phyloP scores from a whole-genome alignment of 1,140 invertebrate species.

The Drosophila elegans region DNA sequence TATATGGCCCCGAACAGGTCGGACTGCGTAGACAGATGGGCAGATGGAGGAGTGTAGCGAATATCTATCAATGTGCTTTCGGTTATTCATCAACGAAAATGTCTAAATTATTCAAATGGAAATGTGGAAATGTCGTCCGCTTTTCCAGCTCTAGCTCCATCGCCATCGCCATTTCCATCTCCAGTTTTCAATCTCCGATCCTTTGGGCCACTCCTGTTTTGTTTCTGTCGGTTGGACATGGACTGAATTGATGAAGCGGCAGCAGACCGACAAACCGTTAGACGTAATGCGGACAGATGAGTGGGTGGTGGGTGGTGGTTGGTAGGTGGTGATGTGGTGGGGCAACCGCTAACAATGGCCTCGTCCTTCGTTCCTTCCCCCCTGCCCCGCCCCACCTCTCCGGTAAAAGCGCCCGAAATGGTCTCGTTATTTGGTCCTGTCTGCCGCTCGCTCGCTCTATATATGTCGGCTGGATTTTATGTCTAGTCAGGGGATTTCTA shows the following conservation, averaged over 20 bases:
- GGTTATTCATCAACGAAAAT: slow-evolving; percentile 83
- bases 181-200: slow-evolving; percentile 3
- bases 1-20: slow-evolving; percentile 25
- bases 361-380: slow-evolving; percentile 10
- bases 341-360: slow-evolving; percentile 54
- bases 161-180: not conserved
- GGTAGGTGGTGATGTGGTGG: slow-evolving; percentile 1
- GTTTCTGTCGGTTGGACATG: slow-evolving; percentile 61
- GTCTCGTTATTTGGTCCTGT: slow-evolving; percentile 27
- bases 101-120: slow-evolving; percentile 83
- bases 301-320: not conserved
- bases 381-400: slow-evolving; percentile 6
- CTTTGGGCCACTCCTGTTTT: slow-evolving; percentile 43
- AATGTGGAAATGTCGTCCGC: slow-evolving; percentile 69
- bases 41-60: slow-evolving; percentile 6
- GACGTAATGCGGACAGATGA: slow-evolving; percentile 19
- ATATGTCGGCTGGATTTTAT: slow-evolving; percentile 68
- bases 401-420: slow-evolving; percentile 59
- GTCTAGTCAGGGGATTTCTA: slow-evolving; percentile 71
- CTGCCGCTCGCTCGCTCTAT: slow-evolving; percentile 33
- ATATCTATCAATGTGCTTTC: slow-evolving; percentile 81
- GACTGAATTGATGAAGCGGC: slow-evolving; percentile 75
- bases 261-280: slow-evolving; percentile 72
- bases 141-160: not conserved
- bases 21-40: slow-evolving; percentile 7